Conservation (phyloP, 1,140 invertebrate genomes). For the Panagrolaimus sp. region DNA sequence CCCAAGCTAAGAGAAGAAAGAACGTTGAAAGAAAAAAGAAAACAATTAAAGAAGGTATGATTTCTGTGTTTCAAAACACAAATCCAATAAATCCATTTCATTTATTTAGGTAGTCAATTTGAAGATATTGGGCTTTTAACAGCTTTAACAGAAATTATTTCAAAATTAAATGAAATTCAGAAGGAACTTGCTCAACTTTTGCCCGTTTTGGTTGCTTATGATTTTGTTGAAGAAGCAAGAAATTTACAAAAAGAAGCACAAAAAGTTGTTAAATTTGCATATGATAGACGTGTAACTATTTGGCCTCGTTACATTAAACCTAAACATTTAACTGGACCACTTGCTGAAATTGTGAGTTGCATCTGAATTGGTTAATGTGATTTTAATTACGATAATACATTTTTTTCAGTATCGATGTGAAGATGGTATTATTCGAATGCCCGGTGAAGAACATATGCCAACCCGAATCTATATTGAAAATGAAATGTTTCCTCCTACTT, state of each 20-base stretch:
- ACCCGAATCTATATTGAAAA: slow-evolving; percentile 31
- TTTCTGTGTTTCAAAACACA: too few species aligned
- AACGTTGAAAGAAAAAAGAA: slow-evolving; percentile 34
- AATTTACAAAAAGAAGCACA: slow-evolving; percentile 32
- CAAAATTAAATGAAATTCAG: slow-evolving; percentile 23
- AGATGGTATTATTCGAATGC: slow-evolving; percentile 37
- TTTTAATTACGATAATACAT: not conserved
- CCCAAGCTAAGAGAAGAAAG: slow-evolving; percentile 21
- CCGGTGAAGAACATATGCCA: slow-evolving; percentile 31
- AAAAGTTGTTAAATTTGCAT: slow-evolving; percentile 10
- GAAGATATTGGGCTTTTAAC: slow-evolving; percentile 74
- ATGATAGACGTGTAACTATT: slow-evolving; percentile 16
- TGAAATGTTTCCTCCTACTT: slow-evolving; percentile 39
- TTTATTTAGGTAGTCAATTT: slow-evolving; percentile 66
- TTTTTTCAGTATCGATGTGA: slow-evolving; percentile 39
- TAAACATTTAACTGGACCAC: slow-evolving; percentile 35
- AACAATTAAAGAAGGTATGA: not conserved
- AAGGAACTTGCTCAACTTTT: slow-evolving; percentile 44
- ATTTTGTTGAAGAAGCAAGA: slow-evolving; percentile 31
- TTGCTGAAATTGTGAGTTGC: slow-evolving; percentile 39
- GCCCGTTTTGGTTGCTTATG: slow-evolving; percentile 32
- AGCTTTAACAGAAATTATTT: slow-evolving; percentile 45
- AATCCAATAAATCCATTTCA: too few species aligned
- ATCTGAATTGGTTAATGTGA: slow-evolving; percentile 8
- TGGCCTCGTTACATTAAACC: slow-evolving; percentile 43